Base-by-base conservation (phyloP, 2,888 invertebrate genomes). In the Tipula confusa region DNA sequence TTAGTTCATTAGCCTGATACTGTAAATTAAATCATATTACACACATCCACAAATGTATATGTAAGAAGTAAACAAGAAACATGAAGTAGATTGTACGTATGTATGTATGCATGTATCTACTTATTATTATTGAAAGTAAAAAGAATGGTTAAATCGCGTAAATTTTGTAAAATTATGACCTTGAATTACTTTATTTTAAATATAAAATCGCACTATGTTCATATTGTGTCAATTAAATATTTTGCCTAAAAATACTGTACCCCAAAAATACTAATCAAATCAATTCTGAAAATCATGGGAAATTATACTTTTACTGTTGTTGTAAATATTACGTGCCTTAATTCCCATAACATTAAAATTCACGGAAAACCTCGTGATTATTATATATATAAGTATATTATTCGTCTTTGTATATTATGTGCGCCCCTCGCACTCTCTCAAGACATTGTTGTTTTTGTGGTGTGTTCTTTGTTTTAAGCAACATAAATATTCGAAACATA, bases 1-100 rank as follows among this genome's bases (percentile, higher is more conserved):
- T 64, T 64, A 64, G 64, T 64, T 64, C 64, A 64, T 64, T 64
- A 64, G 64, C 64, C 64, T 64, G 64, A 64, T 64, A 64, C 64
- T 64, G 64, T 64, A 64, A 64, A 64, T 64, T 64, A 64, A 24
- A 64, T 64, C 24, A 64, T 64, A 9, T 33, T 64, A 64, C 64
- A 64, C 24, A n/a, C n/a, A n/a, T n/a, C n/a, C n/a, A 64, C 24
- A 64, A 9, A 9, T 64, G 1, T 9, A 24, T 24, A 64, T 64
- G 64, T 64, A 64, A 24, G 64, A 64, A 64, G 9, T 64, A 64
- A 64, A 64, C 64, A 64, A 64, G 64, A 64, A 64, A 64, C 64
- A 24, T 64, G 64, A 24, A 7, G 64, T 64, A 18, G 64, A 64
- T 24, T 64, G 64, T 64, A 64, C 4, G 7, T 64, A 24, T 9